Evolutionary conservation across 2,113 vertebrate genomes (phyloP), one percentile per base, ranked within the genome.

Genomic region (Leucopsar rothschildi): DNA sequence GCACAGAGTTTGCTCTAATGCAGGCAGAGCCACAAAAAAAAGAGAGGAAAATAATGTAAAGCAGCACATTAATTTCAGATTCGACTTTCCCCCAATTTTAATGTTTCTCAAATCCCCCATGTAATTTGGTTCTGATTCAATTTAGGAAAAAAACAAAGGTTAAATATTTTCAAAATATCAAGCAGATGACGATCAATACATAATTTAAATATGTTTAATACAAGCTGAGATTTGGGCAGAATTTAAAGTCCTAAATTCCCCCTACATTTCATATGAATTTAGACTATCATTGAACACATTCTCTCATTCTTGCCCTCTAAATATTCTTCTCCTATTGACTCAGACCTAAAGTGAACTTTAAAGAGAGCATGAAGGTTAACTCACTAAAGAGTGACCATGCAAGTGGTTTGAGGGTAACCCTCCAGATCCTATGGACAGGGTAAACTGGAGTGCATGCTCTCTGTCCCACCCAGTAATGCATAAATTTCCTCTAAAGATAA

Each of bases 121-220:
- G 71, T 84, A 87, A 68, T 81, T 82, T 72, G 49, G 39, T 95
- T 86, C 45, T 70, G 49, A 65, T 93, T 79, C 60, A 88, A 77
- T 72, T 71, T 73, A 52, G 33, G 40, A 78, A 75, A 91, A 91
- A 94, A 86, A 64, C 49, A 82, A 91, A 96, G 47, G 27, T 88
- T 93, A 89, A 76, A 59, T 95, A 82, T 86, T 91, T 96, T 90
- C 70, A 93, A 89, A 61, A 73, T 86, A 73, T 42, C 77, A 92
- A 86, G 61, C 14, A 93, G 37, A 89, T 88, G 60, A 91, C 59
- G 84, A 47, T 71, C 75, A 89, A 73, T 90, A 91, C 31, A 53
- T 47, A 83, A 82, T 73, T 86, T 3, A 61, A 82, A 85, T 80
- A 59, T 53, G 9, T 70, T 57, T 56, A 75, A 63, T 23, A 55